Evolutionary conservation across 2,113 vertebrate genomes (phyloP).

Genomic region (Canis aureus): DNA sequence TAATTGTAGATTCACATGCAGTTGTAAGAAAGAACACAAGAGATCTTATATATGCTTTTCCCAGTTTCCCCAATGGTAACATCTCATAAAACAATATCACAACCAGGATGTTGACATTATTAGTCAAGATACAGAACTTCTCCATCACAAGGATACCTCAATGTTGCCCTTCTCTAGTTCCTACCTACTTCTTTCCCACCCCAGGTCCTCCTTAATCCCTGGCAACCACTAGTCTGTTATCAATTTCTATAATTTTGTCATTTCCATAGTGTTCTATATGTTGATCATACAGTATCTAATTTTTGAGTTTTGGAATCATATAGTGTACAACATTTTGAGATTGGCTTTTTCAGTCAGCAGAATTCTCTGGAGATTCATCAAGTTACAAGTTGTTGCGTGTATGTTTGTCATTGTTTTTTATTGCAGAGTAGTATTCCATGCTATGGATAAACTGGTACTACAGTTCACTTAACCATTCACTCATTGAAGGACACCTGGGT

Average conservation of each 20-base stretch:
- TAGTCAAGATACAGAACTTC: neutral
- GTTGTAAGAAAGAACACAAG: neutral
- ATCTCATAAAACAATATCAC: neutral
- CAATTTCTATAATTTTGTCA: neutral
- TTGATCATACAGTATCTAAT: neutral
- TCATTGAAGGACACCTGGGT: neutral
- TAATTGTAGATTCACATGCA: neutral
- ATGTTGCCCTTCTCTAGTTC: neutral
- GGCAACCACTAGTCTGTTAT: neutral
- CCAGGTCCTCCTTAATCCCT: neutral
- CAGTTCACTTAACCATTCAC: neutral
- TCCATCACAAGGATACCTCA: neutral
- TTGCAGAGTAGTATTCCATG: neutral
- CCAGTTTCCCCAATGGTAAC: neutral
- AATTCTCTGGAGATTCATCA: conserved; percentile 38
- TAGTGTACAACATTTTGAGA: neutral
- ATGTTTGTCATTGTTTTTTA: neutral
- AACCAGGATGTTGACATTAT: neutral
- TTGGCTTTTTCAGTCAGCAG: neutral
- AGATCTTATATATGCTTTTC: neutral
- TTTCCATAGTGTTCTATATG: neutral
- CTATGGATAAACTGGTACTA: neutral
- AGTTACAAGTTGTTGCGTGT: neutral
- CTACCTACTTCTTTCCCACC: neutral
- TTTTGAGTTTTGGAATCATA: conserved; percentile 35